These are phyloP conservation scores for Xiphophorus couchianus DNA, from an alignment of 2,113 vertebrate species.

Conservation along the genomic window DNA sequence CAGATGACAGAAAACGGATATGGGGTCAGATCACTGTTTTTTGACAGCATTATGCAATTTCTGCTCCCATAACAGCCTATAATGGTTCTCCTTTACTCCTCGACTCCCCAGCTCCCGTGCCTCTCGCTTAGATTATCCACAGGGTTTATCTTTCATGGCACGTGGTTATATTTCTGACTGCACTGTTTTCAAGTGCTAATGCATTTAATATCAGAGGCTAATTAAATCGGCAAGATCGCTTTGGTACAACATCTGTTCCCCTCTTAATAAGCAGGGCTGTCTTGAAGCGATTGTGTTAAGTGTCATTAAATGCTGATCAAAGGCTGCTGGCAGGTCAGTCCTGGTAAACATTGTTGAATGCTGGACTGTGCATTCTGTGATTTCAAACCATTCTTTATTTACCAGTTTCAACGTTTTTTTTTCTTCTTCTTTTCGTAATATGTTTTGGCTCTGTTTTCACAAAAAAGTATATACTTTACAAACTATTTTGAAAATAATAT, in stretches of 20 bases:
- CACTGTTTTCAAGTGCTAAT: slow-evolving; percentile 56
- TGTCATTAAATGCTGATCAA: slow-evolving; percentile 77
- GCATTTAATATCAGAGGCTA: slow-evolving; percentile 75
- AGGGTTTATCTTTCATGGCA: slow-evolving; percentile 13
- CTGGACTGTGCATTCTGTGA: slow-evolving; percentile 32
- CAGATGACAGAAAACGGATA: slow-evolving; percentile 43
- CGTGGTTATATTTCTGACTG: slow-evolving; percentile 58
- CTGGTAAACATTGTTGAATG: slow-evolving; percentile 51
- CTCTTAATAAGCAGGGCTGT: slow-evolving; percentile 71
- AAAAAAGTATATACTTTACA: not conserved
- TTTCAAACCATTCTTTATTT: not conserved
- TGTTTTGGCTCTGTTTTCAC: not conserved
- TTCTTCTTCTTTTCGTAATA: not conserved
- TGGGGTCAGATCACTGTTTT: slow-evolving; percentile 61
- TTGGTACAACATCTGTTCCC: slow-evolving; percentile 76
- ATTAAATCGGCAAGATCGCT: slow-evolving; percentile 73
- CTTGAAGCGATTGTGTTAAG: slow-evolving; percentile 72
- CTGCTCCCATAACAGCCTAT: slow-evolving; percentile 26
- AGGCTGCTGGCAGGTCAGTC: slow-evolving; percentile 63
- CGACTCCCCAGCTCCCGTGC: not conserved
- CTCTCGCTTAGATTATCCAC: slow-evolving; percentile 1
- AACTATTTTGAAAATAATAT: too few relatives aligned
- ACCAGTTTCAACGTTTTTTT: too few relatives aligned
- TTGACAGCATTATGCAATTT: slow-evolving; percentile 54
- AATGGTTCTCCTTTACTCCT: slow-evolving; percentile 39